Evolutionary conservation across 2,888 invertebrate species (phyloP), one percentile per base, ranked within the genome.

Genomic region (Branchipolynoe longqiensis): DNA sequence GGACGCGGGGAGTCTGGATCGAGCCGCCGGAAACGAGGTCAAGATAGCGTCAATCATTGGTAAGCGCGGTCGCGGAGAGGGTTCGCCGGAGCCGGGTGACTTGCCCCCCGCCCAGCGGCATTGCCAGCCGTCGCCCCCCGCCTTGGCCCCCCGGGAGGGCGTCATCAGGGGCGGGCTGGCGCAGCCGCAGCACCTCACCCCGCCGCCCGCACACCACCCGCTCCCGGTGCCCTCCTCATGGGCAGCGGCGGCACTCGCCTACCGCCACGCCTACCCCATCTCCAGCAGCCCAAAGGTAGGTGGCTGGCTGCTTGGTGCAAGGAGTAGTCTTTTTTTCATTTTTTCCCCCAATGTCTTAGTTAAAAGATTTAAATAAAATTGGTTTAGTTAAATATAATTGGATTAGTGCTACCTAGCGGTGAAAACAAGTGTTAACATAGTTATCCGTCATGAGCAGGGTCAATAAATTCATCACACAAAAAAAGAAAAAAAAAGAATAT

Each of bases 81-180:
- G 78, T 87, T 33, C 87, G 84, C 40, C 81, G 86, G 59, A 78
- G 84, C 64, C 78, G 69, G 62, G 82, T 38, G 36, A 38, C 83
- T 8, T 62, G 54, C 83, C 69, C 54, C 73, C 58, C 41, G 25
- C 48, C 82, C 40, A 18, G 48, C 64, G 82, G 59, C 58, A 58
- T 36, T 1, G 33, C 58, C 59, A 56, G 62, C 59, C 56, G 22
- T 86, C 36, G 78, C 48, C 36, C 38, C 85, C 25, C 54, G 83
- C 36, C 74, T 83, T 14, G 54, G 82, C 54, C 82, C 59, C 59
- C 28, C 83, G 64, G 48, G 78, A 78, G 78, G 78, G 78, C 41
- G 78, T 78, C 48, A 78, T 78, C 48, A 41, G 54, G 48, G 78
- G 78, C 31, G n/a, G n/a, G n/a, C 78, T 78, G 48, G 78, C 48